Base-by-base conservation (phyloP, 2,888 invertebrate genomes). In the Cantharis rufa region DNA sequence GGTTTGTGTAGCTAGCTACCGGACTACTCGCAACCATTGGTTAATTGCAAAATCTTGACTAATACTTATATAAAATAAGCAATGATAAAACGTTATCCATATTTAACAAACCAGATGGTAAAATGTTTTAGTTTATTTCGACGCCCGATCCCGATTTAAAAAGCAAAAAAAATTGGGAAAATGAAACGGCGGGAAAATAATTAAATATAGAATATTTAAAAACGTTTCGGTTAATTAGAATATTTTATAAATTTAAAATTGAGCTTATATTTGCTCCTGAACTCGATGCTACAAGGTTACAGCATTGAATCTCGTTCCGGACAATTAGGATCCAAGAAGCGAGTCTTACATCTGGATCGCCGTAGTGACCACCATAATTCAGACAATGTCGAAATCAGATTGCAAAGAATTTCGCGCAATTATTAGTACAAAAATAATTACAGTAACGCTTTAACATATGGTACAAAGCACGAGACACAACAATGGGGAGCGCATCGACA, bases 21-120 rank as follows among this genome's bases (percentile, higher is more conserved):
- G 87, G 84, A 86, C 86, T 88, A 88, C 88, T 87, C 87, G 81
- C 83, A 84, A 85, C 85, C 87, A 88, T 88, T 88, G 88, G 88
- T 83, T 84, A 84, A 82, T 66, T 66, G 64, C 18, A 66, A 48
- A 66, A 66, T 21, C 64, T 66, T 24, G 18, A 66, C 21, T 66
- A 48, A 48, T 24, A 28, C 27, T 28, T 28, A n/a, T 66, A 66
- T 21, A 24, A 66, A 48, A 66, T 66, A 66, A 66, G 24, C 64
- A 66, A 66, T 66, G 18, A 66, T 66, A 48, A 48, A n/a, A n/a
- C 2, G n/a, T 32, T 32, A 32, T 32, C 32, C 13, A 32, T 32
- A 32, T 32, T 32, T 11, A 32, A 48, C 2, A 48, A n/a, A 48
- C n/a, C 48, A 48, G n/a, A 48, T 48, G 48, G 48, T n/a, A 7